Conservation (phyloP, 2,113 vertebrate species). For the Leucopsar rothschildi region DNA sequence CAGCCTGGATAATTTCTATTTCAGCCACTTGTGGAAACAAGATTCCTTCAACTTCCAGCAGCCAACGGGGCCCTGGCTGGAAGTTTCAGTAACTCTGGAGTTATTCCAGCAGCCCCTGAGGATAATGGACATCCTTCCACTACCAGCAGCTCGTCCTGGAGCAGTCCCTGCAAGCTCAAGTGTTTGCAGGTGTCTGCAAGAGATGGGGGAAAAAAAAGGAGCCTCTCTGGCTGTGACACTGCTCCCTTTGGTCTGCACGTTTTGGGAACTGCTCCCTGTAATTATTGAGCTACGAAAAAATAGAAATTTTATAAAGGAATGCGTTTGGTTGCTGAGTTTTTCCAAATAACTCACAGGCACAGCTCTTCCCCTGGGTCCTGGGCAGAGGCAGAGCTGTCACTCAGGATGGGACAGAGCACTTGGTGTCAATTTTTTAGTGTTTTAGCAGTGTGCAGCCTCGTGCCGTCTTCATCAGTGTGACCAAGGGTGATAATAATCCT, state of each 20-base stretch:
- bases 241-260: not conserved
- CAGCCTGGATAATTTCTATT: not conserved
- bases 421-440: conserved; percentile 12
- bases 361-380: not conserved
- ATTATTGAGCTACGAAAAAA: conserved; percentile 45
- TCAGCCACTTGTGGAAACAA: not conserved
- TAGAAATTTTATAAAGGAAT: not conserved
- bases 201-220: not conserved
- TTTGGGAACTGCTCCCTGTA: conserved; percentile 52
- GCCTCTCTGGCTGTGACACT: not conserved
- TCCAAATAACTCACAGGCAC: conserved; percentile 23
- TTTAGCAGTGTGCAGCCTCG: conserved; percentile 48
- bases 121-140: not conserved
- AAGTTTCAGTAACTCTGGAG: not conserved
- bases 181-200: not conserved
- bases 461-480: conserved; percentile 50
- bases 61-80: not conserved
- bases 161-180: not conserved
- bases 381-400: conserved; percentile 58
- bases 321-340: not conserved
- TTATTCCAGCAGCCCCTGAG: not conserved
- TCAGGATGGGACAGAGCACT: conserved; percentile 35
- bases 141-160: not conserved
- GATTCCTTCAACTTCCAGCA: not conserved
- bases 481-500: conserved; percentile 46